Evolutionary conservation across 2,113 vertebrate genomes (phyloP).

Genomic region (Megaleporinus macrocephalus): DNA sequence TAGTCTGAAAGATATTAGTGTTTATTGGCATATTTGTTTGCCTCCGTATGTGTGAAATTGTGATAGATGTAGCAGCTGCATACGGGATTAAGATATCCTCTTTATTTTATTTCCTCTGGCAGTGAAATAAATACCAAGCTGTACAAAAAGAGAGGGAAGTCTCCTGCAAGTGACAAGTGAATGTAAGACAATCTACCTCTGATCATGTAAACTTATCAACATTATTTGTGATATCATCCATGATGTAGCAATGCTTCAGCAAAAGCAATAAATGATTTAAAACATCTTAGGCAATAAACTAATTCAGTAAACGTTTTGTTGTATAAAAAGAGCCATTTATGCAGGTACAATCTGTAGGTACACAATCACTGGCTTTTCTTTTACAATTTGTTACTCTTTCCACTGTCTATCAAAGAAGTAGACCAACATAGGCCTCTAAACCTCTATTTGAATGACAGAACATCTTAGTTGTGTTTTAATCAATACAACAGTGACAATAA

Average conservation of each 20-base stretch:
- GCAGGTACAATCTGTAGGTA: neutral
- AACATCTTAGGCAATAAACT: too few species aligned
- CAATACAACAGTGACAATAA: neutral
- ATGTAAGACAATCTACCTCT: neutral
- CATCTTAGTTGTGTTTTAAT: too few species aligned
- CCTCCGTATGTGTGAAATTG: neutral
- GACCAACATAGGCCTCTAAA: too few species aligned
- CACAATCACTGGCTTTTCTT: neutral
- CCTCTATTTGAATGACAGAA: too few species aligned
- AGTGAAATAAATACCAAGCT: conserved; percentile 57
- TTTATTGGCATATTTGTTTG: conserved; percentile 7
- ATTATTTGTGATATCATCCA: neutral
- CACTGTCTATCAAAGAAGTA: too few species aligned
- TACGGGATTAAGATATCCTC: conserved; percentile 50
- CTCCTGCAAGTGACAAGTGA: conserved; percentile 2
- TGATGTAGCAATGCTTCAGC: neutral
- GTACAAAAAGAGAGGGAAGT: conserved; percentile 27
- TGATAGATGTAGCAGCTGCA: conserved; percentile 1
- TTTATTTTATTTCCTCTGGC: conserved; percentile 59
- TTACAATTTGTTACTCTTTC: too few species aligned
- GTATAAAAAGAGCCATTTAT: neutral
- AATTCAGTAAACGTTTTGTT: neutral
- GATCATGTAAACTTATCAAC: conserved; percentile 73
- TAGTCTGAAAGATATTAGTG: neutral
- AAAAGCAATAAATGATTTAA: too few species aligned